Base-by-base conservation (phyloP, 2,888 invertebrate genomes). In the Ochropleura plecta region DNA sequence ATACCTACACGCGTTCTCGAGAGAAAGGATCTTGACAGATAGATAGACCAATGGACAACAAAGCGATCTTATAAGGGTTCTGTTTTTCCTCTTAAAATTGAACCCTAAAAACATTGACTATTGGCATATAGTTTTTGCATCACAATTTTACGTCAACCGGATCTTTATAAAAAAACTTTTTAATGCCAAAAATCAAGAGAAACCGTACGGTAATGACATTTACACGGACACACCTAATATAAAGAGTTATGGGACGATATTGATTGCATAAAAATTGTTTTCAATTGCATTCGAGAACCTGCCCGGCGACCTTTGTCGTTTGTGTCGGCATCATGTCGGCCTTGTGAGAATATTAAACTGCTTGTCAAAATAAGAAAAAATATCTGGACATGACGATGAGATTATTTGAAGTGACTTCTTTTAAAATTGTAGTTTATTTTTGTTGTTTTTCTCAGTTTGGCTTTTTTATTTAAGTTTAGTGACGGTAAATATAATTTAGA, bases 221-320 rank as follows among this genome's bases (percentile, higher is more conserved):
- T 89, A 88, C 85, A 85, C 77, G 87, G 90, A 89, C 88, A 90
- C 88, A 89, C 90, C 90, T 90, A 91, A 90, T 88, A 85, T 82
- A 77, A 86, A 85, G 87, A 88, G 90, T 91, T 93, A 93, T 92
- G 89, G 92, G 90, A 91, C 88, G 90, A 90, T 90, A 84, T 84
- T 83, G 86, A 89, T 94, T 95, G 92, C 94, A 93, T 92, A 93
- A 94, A 89, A 92, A 92, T 89, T 91, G 90, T 93, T 93, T 92
- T 92, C 92, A 90, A 86, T 87, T 87, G 90, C 88, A 88, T 87
- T 86, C 84, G 79, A 81, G 86, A 92, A 94, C 95, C 92, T 89
- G 95, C 92, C 90, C 82, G 82, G 77, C 83, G 93, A 94, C 94
- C 95, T 94, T 94, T 95, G 91, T 93, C 86, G 90, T 90, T 88